Percentiles rank a stretch among this genome's conserved stretches.
phyloP scores from a whole-genome alignment of 2,113 vertebrate genomes.

The Scolopax mira region DNA sequence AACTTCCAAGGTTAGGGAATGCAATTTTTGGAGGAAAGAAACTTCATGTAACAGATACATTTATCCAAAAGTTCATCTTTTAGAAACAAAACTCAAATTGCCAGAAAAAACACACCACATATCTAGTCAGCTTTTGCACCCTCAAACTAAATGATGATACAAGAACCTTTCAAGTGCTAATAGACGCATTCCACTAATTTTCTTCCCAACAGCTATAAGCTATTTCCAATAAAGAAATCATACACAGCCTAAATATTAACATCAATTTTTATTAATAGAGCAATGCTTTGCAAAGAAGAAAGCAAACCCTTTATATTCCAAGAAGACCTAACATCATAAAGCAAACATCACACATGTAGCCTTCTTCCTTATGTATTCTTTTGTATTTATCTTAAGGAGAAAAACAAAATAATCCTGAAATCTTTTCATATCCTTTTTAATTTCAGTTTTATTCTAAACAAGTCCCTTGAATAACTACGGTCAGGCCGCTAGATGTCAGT shows the following conservation, averaged over 20 bases:
- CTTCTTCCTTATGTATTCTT: background rate
- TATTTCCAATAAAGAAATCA: background rate
- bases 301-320: background rate
- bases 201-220: background rate
- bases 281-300: background rate
- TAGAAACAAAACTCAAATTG: background rate
- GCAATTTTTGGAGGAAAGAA: background rate
- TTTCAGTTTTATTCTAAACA: background rate
- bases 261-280: background rate
- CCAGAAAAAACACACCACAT: background rate
- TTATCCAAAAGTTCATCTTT: background rate
- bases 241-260: background rate
- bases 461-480: background rate
- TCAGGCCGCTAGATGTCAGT: slow-evolving; percentile 61
- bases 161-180: background rate
- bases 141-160: background rate
- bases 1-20: background rate
- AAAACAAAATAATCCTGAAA: background rate
- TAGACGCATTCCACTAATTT: background rate
- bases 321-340: background rate
- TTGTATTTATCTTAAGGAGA: background rate
- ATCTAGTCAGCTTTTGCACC: background rate
- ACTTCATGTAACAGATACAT: background rate
- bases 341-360: background rate
- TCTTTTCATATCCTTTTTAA: background rate